Percentiles rank a stretch among this genome's conserved stretches.
Evolutionary conservation across 2,113 vertebrate species (phyloP).

Genomic region (Seriola aureovittata): DNA sequence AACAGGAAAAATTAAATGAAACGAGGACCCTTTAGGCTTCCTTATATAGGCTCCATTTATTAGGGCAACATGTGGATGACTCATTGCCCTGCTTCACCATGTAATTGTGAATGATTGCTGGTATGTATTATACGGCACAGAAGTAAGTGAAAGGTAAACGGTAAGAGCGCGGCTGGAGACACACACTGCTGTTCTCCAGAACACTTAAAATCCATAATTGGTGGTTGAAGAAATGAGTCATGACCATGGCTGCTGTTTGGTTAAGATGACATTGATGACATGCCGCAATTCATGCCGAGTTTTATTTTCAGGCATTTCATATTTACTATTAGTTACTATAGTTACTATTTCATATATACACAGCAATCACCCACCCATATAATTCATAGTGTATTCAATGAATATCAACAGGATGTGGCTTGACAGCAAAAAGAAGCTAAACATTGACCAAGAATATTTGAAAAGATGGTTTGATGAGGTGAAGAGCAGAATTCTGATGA

Average conservation of each 20-base stretch:
- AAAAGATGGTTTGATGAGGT: not conserved
- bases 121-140: slow-evolving; percentile 7
- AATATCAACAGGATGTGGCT: not conserved
- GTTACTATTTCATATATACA: not conserved
- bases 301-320: not conserved
- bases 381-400: not conserved
- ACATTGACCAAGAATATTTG: not conserved
- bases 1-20: slow-evolving; percentile 60
- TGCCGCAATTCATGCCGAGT: not conserved
- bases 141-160: slow-evolving; percentile 3
- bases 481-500: not conserved
- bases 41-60: slow-evolving; percentile 33
- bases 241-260: not conserved
- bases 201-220: slow-evolving; percentile 6
- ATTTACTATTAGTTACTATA: not conserved
- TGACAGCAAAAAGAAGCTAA: not conserved
- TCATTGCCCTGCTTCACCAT: slow-evolving; percentile 47
- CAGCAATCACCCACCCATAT: not conserved
- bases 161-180: not conserved
- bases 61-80: slow-evolving; percentile 50
- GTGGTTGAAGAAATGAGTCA: not conserved
- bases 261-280: not conserved
- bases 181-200: not conserved
- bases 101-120: slow-evolving; percentile 48
- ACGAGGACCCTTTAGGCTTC: slow-evolving; percentile 48